Conservation (phyloP, 92 coral and sea anemone genomes). For the Zoanthus gigantus region DNA sequence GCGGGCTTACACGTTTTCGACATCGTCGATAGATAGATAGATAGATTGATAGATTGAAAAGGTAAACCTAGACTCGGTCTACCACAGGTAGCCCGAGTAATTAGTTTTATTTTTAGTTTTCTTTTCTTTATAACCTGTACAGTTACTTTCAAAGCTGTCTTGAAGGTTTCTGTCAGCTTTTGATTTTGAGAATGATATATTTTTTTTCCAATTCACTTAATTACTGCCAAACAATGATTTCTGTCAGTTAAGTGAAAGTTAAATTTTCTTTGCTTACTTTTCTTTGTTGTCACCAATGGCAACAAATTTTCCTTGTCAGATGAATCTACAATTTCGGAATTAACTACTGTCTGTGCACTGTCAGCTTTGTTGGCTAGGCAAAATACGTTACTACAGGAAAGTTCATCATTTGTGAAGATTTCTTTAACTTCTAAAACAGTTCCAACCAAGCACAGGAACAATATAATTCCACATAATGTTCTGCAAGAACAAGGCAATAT, state of each 20-base stretch:
- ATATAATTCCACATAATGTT: constrained; percentile 76
- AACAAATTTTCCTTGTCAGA: constrained; percentile 24
- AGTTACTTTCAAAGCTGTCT: too few relatives aligned
- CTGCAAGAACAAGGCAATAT: constrained; percentile 38
- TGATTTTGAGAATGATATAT: too few relatives aligned
- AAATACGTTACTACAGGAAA: constrained; percentile 2
- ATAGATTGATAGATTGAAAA: too few relatives aligned
- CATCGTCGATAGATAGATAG: too few relatives aligned
- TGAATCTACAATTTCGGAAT: background rate
- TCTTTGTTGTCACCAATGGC: background rate
- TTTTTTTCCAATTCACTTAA: too few relatives aligned
- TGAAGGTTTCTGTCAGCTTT: too few relatives aligned
- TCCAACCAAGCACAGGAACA: constrained; percentile 82
- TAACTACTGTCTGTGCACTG: background rate
- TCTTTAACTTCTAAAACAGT: constrained; percentile 69
- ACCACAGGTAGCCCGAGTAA: too few relatives aligned
- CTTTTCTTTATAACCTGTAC: too few relatives aligned
- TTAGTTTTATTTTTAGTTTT: too few relatives aligned
- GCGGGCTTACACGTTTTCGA: too few relatives aligned
- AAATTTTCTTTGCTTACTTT: constrained; percentile 6
- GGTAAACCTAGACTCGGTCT: too few relatives aligned
- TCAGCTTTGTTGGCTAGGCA: background rate
- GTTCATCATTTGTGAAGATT: background rate
- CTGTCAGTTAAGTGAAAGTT: background rate
- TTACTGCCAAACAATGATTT: background rate